Conservation (phyloP, 2,888 invertebrate species). For the Julus scandinavius region DNA sequence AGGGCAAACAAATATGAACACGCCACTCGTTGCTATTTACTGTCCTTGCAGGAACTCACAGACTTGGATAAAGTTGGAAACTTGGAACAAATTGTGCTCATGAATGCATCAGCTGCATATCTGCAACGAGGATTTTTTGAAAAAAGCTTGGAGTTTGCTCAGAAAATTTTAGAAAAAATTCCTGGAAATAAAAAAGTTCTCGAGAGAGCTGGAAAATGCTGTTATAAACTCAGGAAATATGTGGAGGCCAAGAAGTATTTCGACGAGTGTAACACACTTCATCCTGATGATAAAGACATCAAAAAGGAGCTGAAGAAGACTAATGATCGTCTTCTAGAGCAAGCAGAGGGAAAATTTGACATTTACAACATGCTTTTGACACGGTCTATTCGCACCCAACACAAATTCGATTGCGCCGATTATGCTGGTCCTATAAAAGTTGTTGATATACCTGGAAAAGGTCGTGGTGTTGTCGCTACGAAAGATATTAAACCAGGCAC, state of each 20-base stretch:
- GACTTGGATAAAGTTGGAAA: neutral
- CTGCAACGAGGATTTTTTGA: conserved; percentile 6
- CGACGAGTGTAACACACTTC: neutral
- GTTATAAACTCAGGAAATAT: conserved; percentile 27
- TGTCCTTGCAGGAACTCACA: neutral
- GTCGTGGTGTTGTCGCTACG: conserved; percentile 19
- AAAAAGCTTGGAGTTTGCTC: neutral
- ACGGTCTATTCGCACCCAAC: neutral
- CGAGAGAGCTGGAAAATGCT: neutral
- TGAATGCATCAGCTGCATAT: neutral
- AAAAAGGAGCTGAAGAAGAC: neutral
- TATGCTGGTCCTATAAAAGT: conserved; percentile 31
- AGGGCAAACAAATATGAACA: neutral
- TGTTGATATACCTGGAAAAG: neutral
- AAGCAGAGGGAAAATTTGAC: neutral
- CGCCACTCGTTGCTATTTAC: neutral
- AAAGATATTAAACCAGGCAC: conserved; percentile 40
- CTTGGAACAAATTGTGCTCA: neutral
- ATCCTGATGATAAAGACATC: neutral
- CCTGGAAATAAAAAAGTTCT: neutral
- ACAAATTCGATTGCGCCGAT: conserved; percentile 35
- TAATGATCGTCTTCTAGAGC: neutral
- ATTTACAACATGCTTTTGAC: neutral
- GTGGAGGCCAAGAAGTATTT: neutral
- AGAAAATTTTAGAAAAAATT: neutral